phyloP scores from a whole-genome alignment of 1,140 invertebrate species.

The Leptinotarsa lineolata region DNA sequence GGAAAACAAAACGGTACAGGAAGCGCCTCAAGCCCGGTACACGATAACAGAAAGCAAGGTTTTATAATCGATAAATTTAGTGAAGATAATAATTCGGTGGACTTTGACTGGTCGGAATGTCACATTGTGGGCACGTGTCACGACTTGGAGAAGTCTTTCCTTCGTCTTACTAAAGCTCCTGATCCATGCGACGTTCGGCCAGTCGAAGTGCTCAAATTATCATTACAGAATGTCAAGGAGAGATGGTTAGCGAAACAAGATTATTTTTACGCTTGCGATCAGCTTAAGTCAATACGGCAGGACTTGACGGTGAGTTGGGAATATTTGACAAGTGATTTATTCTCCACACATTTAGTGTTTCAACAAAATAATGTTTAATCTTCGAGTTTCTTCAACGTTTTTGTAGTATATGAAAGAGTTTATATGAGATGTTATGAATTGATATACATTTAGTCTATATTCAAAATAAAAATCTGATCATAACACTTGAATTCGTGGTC shows the following conservation, averaged over 20 bases:
- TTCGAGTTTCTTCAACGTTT: no score
- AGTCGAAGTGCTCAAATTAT: conserved; percentile 79
- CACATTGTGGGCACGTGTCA: conserved; percentile 92
- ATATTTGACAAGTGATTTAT: no score
- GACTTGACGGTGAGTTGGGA: conserved; percentile 85
- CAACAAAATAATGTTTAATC: no score
- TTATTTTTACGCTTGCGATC: conserved; percentile 96
- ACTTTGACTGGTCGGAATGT: conserved; percentile 80
- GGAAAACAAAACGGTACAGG: neutral
- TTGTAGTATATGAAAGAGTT: no score
- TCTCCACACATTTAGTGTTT: no score
- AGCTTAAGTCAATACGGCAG: conserved; percentile 97
- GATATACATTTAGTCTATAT: no score
- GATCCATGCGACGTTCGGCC: conserved; percentile 90
- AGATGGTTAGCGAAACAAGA: conserved; percentile 88
- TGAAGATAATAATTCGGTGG: conserved; percentile 66
- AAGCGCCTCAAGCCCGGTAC: neutral
- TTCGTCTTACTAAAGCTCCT: conserved; percentile 93
- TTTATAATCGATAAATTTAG: conserved; percentile 58
- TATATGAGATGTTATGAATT: no score
- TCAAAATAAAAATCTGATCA: no score
- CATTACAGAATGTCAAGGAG: conserved; percentile 86
- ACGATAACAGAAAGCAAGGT: conserved; percentile 25
- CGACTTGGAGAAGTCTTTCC: conserved; percentile 92
- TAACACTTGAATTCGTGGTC: no score